These are phyloP conservation scores for Trachelus tabidus DNA, from an alignment of 2,888 invertebrate genomes.

Conservation along the genomic window DNA sequence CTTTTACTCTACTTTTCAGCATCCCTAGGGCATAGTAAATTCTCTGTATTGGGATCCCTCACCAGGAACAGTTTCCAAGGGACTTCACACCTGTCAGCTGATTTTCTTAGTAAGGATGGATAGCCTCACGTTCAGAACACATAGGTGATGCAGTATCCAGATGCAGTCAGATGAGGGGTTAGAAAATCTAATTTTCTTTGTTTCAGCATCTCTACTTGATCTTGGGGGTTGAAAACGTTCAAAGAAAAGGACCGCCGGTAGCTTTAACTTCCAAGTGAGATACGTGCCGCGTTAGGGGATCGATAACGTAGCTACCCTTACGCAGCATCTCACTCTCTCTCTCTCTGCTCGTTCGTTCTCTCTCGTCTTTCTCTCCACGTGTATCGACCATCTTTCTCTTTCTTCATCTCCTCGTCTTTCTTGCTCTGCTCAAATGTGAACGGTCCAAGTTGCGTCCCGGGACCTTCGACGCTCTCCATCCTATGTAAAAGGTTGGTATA, in stretches of 20 bases:
- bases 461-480: conserved; percentile 6
- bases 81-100: background rate
- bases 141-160: background rate
- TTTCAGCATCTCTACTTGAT: background rate
- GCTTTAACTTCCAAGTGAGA: conserved; percentile 21
- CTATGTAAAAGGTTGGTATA: background rate
- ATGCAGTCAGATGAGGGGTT: background rate
- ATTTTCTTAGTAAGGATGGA: background rate
- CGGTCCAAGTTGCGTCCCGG: conserved; percentile 18
- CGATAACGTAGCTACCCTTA: conserved; percentile 29
- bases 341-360: background rate
- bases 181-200: background rate
- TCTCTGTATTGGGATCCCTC: background rate
- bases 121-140: background rate
- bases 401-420: conserved; percentile 6
- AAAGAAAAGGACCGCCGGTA: conserved; percentile 7
- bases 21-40: background rate
- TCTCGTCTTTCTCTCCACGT: background rate
- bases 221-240: background rate
- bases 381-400: conserved; percentile 5
- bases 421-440: background rate
- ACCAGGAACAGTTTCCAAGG: background rate
- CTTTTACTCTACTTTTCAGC: background rate
- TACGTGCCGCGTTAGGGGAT: conserved; percentile 29
- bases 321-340: conserved; percentile 23